phyloP scores from a whole-genome alignment of 2,888 invertebrate species.

The Marasmarcha lunaedactyla region DNA sequence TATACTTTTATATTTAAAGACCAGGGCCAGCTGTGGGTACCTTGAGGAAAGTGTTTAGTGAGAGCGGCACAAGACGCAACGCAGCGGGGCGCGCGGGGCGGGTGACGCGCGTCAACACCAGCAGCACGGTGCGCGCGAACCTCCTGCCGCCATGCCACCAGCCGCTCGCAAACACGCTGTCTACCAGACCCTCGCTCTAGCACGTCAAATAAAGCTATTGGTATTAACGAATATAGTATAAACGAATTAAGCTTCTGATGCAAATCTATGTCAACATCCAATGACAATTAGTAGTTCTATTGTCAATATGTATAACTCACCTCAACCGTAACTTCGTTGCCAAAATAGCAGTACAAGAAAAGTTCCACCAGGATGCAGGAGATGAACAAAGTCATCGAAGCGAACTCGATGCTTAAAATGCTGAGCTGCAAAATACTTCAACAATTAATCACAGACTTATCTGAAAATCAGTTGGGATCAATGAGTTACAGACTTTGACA shows the following conservation, averaged over 20 bases:
- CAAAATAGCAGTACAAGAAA: conserved; percentile 69
- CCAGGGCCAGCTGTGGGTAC: conserved; percentile 23
- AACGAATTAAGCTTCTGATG: too few relatives aligned
- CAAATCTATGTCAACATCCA: too few relatives aligned
- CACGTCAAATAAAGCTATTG: conserved; percentile 1
- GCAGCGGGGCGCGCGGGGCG: conserved; percentile 58
- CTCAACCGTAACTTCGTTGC: conserved; percentile 66
- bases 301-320: conserved; percentile 23
- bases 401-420: conserved; percentile 49
- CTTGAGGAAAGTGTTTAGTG: conserved; percentile 59
- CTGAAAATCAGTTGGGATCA: too few relatives aligned
- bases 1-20: not conserved
- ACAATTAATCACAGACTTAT: too few relatives aligned
- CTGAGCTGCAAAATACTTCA: conserved; percentile 31
- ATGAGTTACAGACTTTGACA: too few relatives aligned
- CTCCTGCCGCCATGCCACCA: conserved; percentile 29
- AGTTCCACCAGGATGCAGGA: conserved; percentile 66
- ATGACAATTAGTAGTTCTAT: too few relatives aligned
- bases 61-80: conserved; percentile 56
- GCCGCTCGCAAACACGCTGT: conserved; percentile 44
- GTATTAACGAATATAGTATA: too few relatives aligned
- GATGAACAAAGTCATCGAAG: conserved; percentile 64
- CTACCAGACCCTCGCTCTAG: conserved; percentile 48
- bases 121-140: conserved; percentile 36
- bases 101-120: conserved; percentile 53